A percentile compares a stretch with the other conserved stretches of the same genome.
These are phyloP conservation scores for Tortricodes alternella DNA, from an alignment of 2,888 invertebrate species.

Conservation along the genomic window DNA sequence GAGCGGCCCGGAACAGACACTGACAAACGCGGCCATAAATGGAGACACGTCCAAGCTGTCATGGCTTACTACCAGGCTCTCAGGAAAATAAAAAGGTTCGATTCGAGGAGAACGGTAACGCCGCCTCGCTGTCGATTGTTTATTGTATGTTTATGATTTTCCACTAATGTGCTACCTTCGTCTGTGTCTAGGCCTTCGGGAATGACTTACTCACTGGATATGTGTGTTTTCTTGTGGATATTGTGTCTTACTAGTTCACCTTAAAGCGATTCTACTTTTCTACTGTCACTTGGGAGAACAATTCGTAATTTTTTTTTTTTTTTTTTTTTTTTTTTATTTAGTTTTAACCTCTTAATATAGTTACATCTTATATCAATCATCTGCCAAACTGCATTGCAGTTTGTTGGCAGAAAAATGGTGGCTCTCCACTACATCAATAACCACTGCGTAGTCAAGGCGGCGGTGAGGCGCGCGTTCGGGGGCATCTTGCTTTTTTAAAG, in stretches of 20 bases:
- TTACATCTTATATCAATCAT: no score
- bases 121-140: slow-evolving; percentile 69
- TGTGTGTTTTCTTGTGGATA: slow-evolving; percentile 75
- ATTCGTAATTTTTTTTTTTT: no score
- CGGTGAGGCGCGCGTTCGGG: no score
- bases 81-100: slow-evolving; percentile 95
- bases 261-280: slow-evolving; percentile 64
- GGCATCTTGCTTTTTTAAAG: no score
- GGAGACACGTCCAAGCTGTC: slow-evolving; percentile 93
- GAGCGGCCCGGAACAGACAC: slow-evolving; percentile 68
- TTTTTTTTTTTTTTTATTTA: no score
- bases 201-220: slow-evolving; percentile 72
- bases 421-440: no score
- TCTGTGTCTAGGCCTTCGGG: slow-evolving; percentile 76
- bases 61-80: slow-evolving; percentile 95
- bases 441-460: no score
- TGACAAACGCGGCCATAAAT: slow-evolving; percentile 86
- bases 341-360: no score
- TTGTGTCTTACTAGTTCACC: slow-evolving; percentile 73
- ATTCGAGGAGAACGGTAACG: slow-evolving; percentile 59
- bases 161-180: slow-evolving; percentile 72
- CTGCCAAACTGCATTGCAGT: no score
- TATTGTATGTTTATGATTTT: slow-evolving; percentile 71
- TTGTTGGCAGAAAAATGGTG: no score
- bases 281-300: slow-evolving; percentile 64